Percentiles rank a stretch among this genome's conserved stretches.
These are phyloP conservation scores for Darevskia mixta DNA, from an alignment of 2,797 vertebrate genomes.

Conservation along the genomic window DNA sequence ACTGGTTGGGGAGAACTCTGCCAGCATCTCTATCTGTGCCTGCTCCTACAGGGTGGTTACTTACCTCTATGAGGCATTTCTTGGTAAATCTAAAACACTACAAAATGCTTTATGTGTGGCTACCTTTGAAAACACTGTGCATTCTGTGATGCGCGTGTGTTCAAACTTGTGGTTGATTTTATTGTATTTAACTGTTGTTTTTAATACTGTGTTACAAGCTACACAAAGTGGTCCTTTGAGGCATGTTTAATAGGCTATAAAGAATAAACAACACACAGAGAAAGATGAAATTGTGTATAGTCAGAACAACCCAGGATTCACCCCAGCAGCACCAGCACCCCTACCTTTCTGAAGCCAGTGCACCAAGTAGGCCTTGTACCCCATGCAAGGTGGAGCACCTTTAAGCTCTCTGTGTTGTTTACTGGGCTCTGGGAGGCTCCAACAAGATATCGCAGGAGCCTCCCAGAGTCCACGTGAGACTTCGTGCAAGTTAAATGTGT, in stretches of 20 bases:
- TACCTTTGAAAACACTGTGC: neutral
- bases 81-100: no score
- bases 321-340: no score
- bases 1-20: neutral
- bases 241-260: neutral
- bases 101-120: neutral
- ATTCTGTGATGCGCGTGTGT: neutral
- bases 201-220: neutral
- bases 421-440: no score
- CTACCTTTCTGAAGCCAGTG: no score
- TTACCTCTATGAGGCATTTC: neutral
- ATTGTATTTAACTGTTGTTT: neutral
- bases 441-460: no score
- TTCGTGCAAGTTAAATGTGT: neutral
- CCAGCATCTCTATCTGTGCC: neutral
- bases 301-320: no score
- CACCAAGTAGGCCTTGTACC: no score
- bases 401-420: no score
- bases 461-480: neutral
- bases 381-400: no score
- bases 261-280: neutral
- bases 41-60: neutral
- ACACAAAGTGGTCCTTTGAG: neutral
- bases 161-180: neutral
- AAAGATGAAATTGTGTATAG: slow-evolving; percentile 1